These are phyloP conservation scores for Triplophysa siluroides DNA, from an alignment of 2,113 vertebrate species.

Conservation along the genomic window DNA sequence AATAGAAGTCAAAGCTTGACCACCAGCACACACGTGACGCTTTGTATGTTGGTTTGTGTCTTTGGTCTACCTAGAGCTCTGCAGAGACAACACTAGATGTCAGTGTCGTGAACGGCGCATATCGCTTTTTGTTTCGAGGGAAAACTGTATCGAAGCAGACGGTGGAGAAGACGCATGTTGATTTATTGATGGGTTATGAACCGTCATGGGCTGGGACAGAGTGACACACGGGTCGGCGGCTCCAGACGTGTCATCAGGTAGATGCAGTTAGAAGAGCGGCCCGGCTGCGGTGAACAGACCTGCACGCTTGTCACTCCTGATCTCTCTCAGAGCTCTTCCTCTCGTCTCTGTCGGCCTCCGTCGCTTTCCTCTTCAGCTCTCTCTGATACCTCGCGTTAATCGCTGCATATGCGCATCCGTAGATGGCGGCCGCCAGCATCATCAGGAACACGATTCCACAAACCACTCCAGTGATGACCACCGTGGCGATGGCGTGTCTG, in stretches of 20 bases:
- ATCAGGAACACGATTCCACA: constrained; percentile 93
- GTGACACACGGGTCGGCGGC: no score
- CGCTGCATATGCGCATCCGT: constrained; percentile 92
- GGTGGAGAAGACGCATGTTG: no score
- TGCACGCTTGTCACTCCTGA: constrained; percentile 67
- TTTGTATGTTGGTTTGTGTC: constrained; percentile 43
- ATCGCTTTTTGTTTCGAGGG: background rate
- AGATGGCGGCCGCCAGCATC: constrained; percentile 93
- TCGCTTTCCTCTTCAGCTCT: constrained; percentile 78
- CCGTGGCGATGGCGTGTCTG: constrained; percentile 89
- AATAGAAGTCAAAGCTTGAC: no score
- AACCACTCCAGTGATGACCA: constrained; percentile 89
- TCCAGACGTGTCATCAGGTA: no score
- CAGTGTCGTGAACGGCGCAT: no score
- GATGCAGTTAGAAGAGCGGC: background rate
- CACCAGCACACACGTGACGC: no score
- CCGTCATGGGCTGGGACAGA: no score
- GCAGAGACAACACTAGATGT: background rate
- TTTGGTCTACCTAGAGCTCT: constrained; percentile 43
- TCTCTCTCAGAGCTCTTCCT: constrained; percentile 39
- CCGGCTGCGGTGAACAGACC: no score
- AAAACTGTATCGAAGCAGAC: no score
- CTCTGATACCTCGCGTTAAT: constrained; percentile 85
- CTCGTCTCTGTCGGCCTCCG: constrained; percentile 58
- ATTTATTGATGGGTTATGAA: no score